Percentiles rank a stretch among this genome's conserved stretches.
Evolutionary conservation across 35 echinoderm and acorn worm species (phyloP).

Genomic region (Apostichopus parvimensis): DNA sequence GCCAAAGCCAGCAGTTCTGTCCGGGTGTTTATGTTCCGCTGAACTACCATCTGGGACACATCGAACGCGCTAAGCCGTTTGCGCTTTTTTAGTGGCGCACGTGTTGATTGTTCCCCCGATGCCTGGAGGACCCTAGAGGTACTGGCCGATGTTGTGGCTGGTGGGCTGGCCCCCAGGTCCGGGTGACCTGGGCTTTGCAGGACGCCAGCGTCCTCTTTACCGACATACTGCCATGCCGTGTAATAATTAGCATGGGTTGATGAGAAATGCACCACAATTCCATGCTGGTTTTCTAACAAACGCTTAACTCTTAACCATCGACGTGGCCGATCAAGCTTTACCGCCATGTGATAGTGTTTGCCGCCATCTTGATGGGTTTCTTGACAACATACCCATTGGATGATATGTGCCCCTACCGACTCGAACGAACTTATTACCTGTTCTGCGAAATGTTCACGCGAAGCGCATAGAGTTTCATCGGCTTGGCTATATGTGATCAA

Average conservation of each 20-base stretch:
- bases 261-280: constrained; percentile 48
- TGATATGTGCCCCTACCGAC: not conserved
- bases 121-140: not conserved
- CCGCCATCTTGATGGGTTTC: constrained; percentile 42
- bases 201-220: constrained; percentile 8
- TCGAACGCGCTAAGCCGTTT: constrained; percentile 19
- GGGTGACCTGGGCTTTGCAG: constrained; percentile 14
- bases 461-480: not conserved
- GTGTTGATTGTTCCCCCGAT: not conserved
- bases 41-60: constrained; percentile 27
- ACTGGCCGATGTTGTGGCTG: constrained; percentile 1
- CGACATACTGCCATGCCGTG: constrained; percentile 56
- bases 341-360: constrained; percentile 57
- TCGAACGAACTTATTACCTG: constrained; percentile 19
- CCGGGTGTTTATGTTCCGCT: constrained; percentile 2
- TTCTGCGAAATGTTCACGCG: constrained; percentile 26
- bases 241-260: constrained; percentile 53
- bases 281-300: not conserved
- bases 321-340: constrained; percentile 24
- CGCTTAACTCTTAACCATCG: constrained; percentile 21
- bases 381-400: constrained; percentile 35
- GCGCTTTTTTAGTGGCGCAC: not conserved
- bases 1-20: constrained; percentile 54
- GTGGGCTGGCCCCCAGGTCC: not conserved
- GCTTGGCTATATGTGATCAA: constrained; percentile 66